Conservation (phyloP, 2,888 invertebrate genomes). For the Lordiphosa fenestrarum region DNA sequence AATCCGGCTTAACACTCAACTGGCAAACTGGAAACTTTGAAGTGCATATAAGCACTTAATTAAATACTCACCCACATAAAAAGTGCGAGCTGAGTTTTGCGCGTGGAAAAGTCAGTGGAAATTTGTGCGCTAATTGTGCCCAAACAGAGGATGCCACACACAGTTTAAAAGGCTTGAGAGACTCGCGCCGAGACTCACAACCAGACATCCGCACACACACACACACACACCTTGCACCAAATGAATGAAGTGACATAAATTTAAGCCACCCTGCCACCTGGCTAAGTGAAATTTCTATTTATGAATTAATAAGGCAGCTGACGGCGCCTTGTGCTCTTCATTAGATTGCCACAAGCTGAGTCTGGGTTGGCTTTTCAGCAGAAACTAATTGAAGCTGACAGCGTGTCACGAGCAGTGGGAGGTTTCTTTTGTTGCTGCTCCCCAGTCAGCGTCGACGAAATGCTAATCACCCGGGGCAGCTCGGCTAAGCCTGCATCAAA, state of each 20-base stretch:
- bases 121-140: slow-evolving; percentile 48
- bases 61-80: slow-evolving; percentile 26
- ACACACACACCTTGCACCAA: slow-evolving; percentile 18
- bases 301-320: slow-evolving; percentile 69
- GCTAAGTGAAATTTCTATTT: slow-evolving; percentile 39
- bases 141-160: slow-evolving; percentile 25
- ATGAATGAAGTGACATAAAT: slow-evolving; percentile 58
- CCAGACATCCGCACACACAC: slow-evolving; percentile 1
- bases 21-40: slow-evolving; percentile 4
- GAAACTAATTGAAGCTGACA: slow-evolving; percentile 70
- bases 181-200: neutral
- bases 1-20: slow-evolving; percentile 4
- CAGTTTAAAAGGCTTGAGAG: slow-evolving; percentile 20
- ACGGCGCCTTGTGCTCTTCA: slow-evolving; percentile 38
- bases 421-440: slow-evolving; percentile 17
- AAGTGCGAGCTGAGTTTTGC: slow-evolving; percentile 6
- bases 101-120: no score
- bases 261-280: slow-evolving; percentile 35
- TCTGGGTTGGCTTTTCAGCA: slow-evolving; percentile 13
- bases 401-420: slow-evolving; percentile 37
- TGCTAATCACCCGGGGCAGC: slow-evolving; percentile 30
- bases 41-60: slow-evolving; percentile 27
- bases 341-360: slow-evolving; percentile 36
- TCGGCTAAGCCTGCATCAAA: slow-evolving; percentile 59
- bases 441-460: neutral